Evolutionary conservation across 2,888 invertebrate genomes (phyloP).

Genomic region (Blastobasis lacticolella): DNA sequence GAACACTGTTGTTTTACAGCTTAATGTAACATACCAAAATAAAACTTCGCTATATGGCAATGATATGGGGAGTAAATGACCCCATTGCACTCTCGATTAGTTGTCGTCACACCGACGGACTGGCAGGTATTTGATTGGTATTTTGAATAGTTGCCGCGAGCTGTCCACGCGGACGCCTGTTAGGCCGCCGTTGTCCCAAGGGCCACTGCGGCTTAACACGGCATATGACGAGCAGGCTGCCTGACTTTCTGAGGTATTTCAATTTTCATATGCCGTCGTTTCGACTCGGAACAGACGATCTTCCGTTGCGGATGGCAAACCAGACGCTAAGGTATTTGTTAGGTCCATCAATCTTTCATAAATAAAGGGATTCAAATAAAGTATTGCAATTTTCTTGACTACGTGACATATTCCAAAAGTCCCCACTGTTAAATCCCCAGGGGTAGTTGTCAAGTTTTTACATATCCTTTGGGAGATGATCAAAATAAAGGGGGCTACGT

Average conservation of each 20-base stretch:
- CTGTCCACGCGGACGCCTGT: conserved; percentile 31
- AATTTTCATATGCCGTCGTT: conserved; percentile 47
- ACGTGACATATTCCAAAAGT: too few relatives aligned
- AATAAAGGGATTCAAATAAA: too few relatives aligned
- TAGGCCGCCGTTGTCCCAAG: conserved; percentile 24
- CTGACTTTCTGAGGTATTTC: conserved; percentile 63
- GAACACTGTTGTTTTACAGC: conserved; percentile 71
- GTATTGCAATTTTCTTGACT: too few relatives aligned
- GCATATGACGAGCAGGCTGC: conserved; percentile 34
- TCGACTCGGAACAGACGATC: conserved; percentile 17
- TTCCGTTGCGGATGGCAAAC: conserved; percentile 37
- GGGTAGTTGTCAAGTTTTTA: too few relatives aligned
- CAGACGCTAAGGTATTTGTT: conserved; percentile 64
- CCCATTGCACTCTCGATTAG: conserved; percentile 64
- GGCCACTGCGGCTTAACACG: too few relatives aligned
- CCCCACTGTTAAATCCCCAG: too few relatives aligned
- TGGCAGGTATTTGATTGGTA: conserved; percentile 73
- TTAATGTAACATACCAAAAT: conserved; percentile 66
- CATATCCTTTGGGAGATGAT: too few relatives aligned
- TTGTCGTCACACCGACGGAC: conserved; percentile 71
- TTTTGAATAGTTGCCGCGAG: conserved; percentile 57
- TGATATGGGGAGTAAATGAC: conserved; percentile 54
- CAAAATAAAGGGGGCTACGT: too few relatives aligned
- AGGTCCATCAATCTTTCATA: conserved; percentile 23
- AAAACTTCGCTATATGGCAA: conserved; percentile 68